phyloP scores from a whole-genome alignment of 1,140 invertebrate genomes.

The Hycleus cichorii region DNA sequence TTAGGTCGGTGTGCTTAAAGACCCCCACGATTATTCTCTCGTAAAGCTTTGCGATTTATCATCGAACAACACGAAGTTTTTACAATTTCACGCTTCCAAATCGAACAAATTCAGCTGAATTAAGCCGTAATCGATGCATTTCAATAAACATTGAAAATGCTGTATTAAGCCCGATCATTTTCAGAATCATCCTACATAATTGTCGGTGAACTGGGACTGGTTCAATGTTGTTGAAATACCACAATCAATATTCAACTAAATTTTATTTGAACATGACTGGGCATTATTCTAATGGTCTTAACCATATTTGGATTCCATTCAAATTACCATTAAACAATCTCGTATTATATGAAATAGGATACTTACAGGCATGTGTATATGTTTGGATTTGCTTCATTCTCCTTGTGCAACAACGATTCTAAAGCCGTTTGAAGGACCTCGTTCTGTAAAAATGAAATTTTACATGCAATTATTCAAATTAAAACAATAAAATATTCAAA shows the following conservation, averaged over 20 bases:
- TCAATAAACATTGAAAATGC: too few species aligned
- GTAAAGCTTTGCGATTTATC: too few species aligned
- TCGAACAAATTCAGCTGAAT: too few species aligned
- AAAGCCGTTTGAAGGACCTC: conserved; percentile 44
- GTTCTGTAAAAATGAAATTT: conserved; percentile 42
- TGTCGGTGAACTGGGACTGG: neutral
- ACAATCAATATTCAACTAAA: neutral
- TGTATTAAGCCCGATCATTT: too few species aligned
- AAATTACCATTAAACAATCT: neutral
- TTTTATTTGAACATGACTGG: neutral
- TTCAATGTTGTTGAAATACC: neutral
- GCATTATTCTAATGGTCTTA: neutral
- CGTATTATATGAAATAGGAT: conserved; percentile 2
- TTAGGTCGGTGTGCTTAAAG: too few species aligned
- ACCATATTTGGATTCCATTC: neutral
- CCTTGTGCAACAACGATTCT: conserved; percentile 39
- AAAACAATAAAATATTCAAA: too few species aligned
- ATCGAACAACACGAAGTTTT: too few species aligned
- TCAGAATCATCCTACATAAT: too few species aligned
- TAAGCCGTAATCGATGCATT: too few species aligned
- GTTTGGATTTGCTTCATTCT: conserved; percentile 28
- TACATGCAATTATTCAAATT: too few species aligned
- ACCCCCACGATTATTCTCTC: too few species aligned
- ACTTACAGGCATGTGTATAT: conserved; percentile 37
- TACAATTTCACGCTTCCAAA: too few species aligned